Base-by-base conservation (phyloP, 2,888 invertebrate genomes). In the Drosophila subquinaria region DNA sequence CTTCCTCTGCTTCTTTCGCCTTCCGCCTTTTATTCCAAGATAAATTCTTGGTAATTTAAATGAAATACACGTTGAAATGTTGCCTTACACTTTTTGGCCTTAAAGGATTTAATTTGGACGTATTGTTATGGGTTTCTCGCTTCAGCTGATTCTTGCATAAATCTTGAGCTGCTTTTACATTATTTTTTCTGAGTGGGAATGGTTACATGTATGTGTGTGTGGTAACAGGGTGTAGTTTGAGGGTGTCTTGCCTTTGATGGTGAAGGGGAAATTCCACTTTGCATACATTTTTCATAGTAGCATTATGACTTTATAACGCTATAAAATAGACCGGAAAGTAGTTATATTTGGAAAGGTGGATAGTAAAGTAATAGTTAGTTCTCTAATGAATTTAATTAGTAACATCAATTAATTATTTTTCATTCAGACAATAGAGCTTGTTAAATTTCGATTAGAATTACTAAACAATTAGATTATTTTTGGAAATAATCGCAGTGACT, bases 101-200 rank as follows among this genome's bases (percentile, higher is more conserved):
- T 84, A 84, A 84, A 84, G 84, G 84, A 84, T 87, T 84, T 82
- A 78, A 84, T 82, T 78, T 84, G 85, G 66, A 84, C 78, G 70
- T 62, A 83, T 87, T 83, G 87, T 83, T 83, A 86, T 83, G 83
- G 71, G 9, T 52, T 64, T 64, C 43, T 35, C 45, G 40, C 35
- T 27, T 38, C 45, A 52, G 35, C 53, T 69, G 64, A 52, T 67
- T 50, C 40, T 50, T 17, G 56, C 53, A 72, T 86, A 82, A 82
- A 82, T 82, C 86, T 71, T 71, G 20, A 10, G 43, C 20, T 23
- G n/a, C 6, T 11, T 15, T 45, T n/a, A 11, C 45, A 23, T 45
- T 36, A 27, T 23, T 11, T n/a, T 20, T n/a, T n/a, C n/a, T 40
- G 6, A 4, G 23, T 55, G 55, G 35, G n/a, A 11, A 4, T 45